These are phyloP conservation scores for Apamea epomidion DNA, from an alignment of 2,888 invertebrate species.

Conservation along the genomic window DNA sequence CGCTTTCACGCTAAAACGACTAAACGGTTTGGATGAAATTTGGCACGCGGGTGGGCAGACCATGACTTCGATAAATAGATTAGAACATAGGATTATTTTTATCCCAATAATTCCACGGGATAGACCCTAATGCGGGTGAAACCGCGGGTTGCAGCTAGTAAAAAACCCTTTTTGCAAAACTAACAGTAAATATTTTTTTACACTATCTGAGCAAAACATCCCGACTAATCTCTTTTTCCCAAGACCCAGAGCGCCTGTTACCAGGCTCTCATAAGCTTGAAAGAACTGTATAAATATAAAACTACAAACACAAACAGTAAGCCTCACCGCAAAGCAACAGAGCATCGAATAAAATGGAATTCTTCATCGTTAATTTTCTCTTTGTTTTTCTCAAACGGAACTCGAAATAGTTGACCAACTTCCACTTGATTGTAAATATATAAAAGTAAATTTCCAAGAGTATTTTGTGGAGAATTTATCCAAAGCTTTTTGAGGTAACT, in stretches of 20 bases:
- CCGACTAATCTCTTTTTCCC: neutral
- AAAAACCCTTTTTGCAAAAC: neutral
- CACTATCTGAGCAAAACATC: neutral
- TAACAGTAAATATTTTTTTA: neutral
- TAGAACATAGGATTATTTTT: neutral
- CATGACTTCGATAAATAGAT: neutral
- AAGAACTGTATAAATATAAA: slow-evolving; percentile 22
- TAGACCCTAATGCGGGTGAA: neutral
- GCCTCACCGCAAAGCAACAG: slow-evolving; percentile 38
- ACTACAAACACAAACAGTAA: slow-evolving; percentile 45
- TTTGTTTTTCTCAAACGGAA: slow-evolving; percentile 68
- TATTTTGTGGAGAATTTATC: slow-evolving; percentile 64
- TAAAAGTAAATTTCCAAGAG: slow-evolving; percentile 64
- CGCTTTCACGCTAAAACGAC: neutral
- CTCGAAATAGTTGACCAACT: slow-evolving; percentile 66
- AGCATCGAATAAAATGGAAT: slow-evolving; percentile 57
- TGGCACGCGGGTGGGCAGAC: neutral
- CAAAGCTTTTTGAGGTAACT: slow-evolving; percentile 62
- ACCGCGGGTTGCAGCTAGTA: neutral
- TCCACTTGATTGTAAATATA: slow-evolving; percentile 65
- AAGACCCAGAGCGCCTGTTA: neutral
- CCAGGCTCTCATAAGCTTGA: slow-evolving; percentile 30
- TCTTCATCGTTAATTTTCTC: slow-evolving; percentile 53
- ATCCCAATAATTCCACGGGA: neutral
- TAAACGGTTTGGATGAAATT: neutral